Percentiles rank a stretch among this genome's conserved stretches.
These are phyloP conservation scores for Peromyscus polionotus DNA, from an alignment of 2,113 vertebrate genomes.

Conservation along the genomic window DNA sequence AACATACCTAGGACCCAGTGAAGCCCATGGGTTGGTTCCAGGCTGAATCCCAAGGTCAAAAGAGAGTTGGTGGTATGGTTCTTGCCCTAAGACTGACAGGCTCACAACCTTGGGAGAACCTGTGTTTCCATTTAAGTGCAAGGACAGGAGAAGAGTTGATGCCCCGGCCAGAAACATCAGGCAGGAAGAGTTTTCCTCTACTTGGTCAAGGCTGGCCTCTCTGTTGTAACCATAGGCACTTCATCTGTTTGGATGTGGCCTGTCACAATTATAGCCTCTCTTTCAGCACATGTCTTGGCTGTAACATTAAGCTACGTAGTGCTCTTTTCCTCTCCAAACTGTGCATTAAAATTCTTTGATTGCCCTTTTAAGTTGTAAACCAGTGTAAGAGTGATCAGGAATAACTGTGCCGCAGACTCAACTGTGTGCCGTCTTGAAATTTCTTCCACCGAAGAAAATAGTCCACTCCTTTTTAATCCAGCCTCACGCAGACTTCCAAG, in stretches of 20 bases:
- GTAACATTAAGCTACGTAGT: too few species aligned
- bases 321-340: background rate
- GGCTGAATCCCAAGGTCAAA: background rate
- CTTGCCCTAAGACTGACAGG: background rate
- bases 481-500: background rate
- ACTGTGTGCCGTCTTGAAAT: background rate
- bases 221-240: background rate
- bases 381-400: background rate
- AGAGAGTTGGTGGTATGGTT: background rate
- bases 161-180: background rate
- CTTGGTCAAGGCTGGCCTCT: background rate
- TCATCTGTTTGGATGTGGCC: background rate
- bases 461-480: background rate
- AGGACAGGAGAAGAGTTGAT: background rate
- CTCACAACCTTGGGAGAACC: background rate
- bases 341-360: background rate
- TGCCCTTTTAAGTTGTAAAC: background rate
- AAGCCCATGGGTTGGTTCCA: background rate
- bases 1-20: background rate
- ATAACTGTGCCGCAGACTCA: background rate
- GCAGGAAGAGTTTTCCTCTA: background rate
- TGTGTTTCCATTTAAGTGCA: background rate
- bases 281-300: background rate
- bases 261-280: background rate
- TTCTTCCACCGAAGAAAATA: background rate